Conservation (phyloP, 1,140 invertebrate genomes). For the Scaptomyza hsui region DNA sequence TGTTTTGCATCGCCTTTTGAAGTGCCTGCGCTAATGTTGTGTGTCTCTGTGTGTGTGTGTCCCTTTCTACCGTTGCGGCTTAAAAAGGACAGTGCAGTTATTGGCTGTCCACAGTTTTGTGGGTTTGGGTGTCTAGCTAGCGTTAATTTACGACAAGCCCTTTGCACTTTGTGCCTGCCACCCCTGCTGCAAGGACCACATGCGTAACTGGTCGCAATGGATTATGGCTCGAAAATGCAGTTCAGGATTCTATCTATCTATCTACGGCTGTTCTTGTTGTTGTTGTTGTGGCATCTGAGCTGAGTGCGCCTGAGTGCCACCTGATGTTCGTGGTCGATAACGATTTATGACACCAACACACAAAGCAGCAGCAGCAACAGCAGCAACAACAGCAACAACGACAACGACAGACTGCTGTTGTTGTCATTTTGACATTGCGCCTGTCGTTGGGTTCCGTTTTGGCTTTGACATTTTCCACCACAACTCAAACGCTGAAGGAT, state of each 20-base stretch:
- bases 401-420: constrained; percentile 47
- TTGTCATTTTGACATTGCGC: constrained; percentile 66
- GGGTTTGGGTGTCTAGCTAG: constrained; percentile 49
- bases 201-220: constrained; percentile 34
- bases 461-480: constrained; percentile 47
- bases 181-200: constrained; percentile 1
- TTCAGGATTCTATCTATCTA: constrained; percentile 8
- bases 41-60: neutral
- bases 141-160: constrained; percentile 79
- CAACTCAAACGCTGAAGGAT: constrained; percentile 44
- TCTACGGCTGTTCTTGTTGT: no score
- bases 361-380: constrained; percentile 44
- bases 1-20: constrained; percentile 58
- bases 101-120: constrained; percentile 33
- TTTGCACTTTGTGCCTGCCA: constrained; percentile 26
- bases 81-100: constrained; percentile 8
- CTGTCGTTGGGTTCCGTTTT: constrained; percentile 46
- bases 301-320: constrained; percentile 73
- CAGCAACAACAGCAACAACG: constrained; percentile 33
- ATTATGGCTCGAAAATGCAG: constrained; percentile 63
- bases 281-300: constrained; percentile 37
- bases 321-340: constrained; percentile 83
- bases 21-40: constrained; percentile 68
- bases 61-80: constrained; percentile 23
- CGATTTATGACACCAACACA: constrained; percentile 79